phyloP scores from a whole-genome alignment of 64 coral and sea anemone genomes.

The Orbicella faveolata region DNA sequence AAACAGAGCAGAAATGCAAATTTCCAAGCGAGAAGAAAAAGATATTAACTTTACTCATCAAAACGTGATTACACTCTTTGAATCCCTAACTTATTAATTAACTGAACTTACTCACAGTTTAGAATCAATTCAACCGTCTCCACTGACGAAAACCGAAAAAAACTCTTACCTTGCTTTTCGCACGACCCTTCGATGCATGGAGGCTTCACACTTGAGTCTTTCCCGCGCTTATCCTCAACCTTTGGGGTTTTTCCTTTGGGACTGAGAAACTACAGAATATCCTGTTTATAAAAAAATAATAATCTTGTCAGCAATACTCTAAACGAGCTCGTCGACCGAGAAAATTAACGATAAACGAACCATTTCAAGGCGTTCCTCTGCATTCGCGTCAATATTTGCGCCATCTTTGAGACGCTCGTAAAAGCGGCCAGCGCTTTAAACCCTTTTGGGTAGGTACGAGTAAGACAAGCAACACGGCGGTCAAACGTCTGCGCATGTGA shows the following conservation, averaged over 20 bases:
- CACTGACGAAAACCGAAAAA: not conserved
- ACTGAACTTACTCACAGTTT: no score
- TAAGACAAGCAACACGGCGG: no score
- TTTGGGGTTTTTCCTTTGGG: conserved; percentile 26
- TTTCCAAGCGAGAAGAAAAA: no score
- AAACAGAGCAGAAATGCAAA: no score
- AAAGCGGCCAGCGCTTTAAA: not conserved
- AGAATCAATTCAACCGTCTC: no score
- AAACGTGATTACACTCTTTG: no score
- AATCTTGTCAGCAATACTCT: not conserved
- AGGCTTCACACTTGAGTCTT: not conserved
- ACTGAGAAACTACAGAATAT: conserved; percentile 56
- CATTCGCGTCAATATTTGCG: not conserved
- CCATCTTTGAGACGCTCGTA: conserved; percentile 6
- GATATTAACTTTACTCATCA: no score
- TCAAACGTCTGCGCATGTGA: no score
- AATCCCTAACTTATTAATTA: no score
- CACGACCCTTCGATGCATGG: not conserved
- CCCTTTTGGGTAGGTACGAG: no score
- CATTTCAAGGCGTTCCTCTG: not conserved
- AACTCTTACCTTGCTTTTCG: conserved; percentile 5
- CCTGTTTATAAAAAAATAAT: conserved; percentile 18
- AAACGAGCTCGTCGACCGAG: not conserved
- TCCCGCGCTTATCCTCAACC: not conserved
- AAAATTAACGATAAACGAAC: not conserved